These are phyloP conservation scores for Apodemus sylvaticus DNA, from an alignment of 2,113 vertebrate species.

Conservation along the genomic window DNA sequence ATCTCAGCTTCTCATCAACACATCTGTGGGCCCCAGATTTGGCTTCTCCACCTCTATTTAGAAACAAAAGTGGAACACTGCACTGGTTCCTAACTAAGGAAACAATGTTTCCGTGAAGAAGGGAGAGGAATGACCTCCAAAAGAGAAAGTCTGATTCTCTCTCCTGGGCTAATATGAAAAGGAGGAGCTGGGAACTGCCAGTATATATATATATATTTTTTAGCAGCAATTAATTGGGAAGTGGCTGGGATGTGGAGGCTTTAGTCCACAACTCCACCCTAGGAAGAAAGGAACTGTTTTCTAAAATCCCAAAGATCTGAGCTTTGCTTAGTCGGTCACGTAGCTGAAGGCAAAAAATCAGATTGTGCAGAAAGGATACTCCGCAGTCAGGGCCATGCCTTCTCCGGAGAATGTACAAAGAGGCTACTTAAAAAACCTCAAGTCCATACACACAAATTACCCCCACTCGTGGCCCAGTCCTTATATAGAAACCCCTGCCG, in stretches of 20 bases:
- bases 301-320: constrained; percentile 20
- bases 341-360: constrained; percentile 26
- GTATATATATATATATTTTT: not conserved
- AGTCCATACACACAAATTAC: constrained; percentile 61
- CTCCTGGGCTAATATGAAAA: constrained; percentile 6
- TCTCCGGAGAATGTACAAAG: constrained; percentile 63
- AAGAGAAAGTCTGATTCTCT: constrained; percentile 44
- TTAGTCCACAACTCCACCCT: not conserved
- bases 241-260: not conserved
- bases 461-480: constrained; percentile 30
- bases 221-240: not conserved
- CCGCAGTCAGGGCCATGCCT: constrained; percentile 61
- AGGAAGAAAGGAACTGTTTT: constrained; percentile 40
- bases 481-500: constrained; percentile 31
- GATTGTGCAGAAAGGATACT: constrained; percentile 23
- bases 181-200: not conserved
- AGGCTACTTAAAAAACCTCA: constrained; percentile 21
- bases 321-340: constrained; percentile 5
- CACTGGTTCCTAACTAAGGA: not conserved
- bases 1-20: not conserved
- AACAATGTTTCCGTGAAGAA: not conserved
- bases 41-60: not conserved
- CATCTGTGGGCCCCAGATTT: too few species aligned
- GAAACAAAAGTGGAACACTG: not conserved
- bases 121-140: not conserved